Percentiles rank a stretch among this genome's conserved stretches.
These are phyloP conservation scores for Lynx canadensis DNA, from an alignment of 2,113 vertebrate genomes.

Conservation along the genomic window DNA sequence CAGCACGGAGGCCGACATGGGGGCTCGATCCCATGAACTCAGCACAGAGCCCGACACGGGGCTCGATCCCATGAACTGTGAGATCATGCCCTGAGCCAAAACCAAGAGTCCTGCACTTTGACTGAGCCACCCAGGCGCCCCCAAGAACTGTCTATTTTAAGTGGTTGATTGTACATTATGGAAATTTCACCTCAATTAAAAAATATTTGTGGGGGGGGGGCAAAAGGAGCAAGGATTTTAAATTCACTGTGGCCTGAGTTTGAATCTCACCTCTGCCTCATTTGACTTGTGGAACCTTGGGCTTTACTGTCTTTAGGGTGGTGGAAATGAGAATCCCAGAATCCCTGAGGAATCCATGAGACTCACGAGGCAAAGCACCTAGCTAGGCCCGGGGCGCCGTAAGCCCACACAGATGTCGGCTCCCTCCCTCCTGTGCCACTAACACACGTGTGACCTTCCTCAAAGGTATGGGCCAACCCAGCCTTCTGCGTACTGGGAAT, in stretches of 20 bases:
- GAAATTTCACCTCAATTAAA: not conserved
- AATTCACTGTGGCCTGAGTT: not conserved
- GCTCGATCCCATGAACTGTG: too few species aligned
- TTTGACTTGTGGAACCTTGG: not conserved
- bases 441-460: not conserved
- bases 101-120: too few species aligned
- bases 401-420: fast-evolving
- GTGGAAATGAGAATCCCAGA: fast-evolving
- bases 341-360: not conserved
- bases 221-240: not conserved
- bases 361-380: not conserved
- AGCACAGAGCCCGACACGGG: too few species aligned
- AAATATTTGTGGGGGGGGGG: not conserved
- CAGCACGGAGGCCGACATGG: too few species aligned
- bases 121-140: too few species aligned
- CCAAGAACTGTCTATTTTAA: not conserved
- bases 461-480: fast-evolving
- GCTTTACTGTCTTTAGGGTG: not conserved
- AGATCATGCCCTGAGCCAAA: too few species aligned
- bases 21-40: too few species aligned
- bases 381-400: fast-evolving
- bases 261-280: not conserved
- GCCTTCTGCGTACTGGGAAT: fast-evolving
- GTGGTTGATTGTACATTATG: not conserved
- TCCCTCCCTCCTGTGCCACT: not conserved